Evolutionary conservation across 1,140 invertebrate genomes (phyloP).

Genomic region (Pantala flavescens): DNA sequence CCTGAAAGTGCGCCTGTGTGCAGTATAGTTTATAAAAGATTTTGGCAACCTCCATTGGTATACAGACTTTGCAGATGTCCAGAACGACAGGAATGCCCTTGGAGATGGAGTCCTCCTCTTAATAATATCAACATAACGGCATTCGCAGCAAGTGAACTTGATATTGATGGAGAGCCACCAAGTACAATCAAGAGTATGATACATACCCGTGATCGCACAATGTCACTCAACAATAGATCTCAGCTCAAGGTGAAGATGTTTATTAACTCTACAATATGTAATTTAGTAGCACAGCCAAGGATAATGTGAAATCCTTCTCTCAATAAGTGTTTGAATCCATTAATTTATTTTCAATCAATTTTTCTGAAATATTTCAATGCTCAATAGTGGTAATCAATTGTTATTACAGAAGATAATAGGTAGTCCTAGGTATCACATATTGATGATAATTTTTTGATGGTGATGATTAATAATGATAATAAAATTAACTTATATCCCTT

Average conservation of each 20-base stretch:
- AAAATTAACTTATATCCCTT: too few relatives aligned
- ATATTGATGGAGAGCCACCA: not conserved
- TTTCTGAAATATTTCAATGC: too few relatives aligned
- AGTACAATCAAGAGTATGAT: not conserved
- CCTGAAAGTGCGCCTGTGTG: constrained; percentile 34
- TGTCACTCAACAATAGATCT: constrained; percentile 40
- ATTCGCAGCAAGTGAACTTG: too few relatives aligned
- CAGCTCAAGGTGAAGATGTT: constrained; percentile 37
- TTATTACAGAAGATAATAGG: too few relatives aligned
- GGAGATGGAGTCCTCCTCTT: constrained; percentile 28
- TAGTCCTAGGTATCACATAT: too few relatives aligned
- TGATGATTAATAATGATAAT: too few relatives aligned
- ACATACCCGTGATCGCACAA: constrained; percentile 27
- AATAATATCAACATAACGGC: too few relatives aligned
- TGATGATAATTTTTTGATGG: too few relatives aligned
- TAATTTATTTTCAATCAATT: too few relatives aligned
- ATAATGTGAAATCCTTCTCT: too few relatives aligned
- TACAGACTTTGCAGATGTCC: constrained; percentile 45
- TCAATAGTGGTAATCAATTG: too few relatives aligned
- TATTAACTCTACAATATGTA: not conserved
- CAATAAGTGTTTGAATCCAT: too few relatives aligned
- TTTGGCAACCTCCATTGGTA: constrained; percentile 39
- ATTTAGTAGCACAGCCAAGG: not conserved
- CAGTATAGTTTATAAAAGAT: constrained; percentile 41
- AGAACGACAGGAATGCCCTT: constrained; percentile 41